These are phyloP conservation scores for Umimayanthus chanpuru DNA, from an alignment of 92 coral and sea anemone species.

Conservation along the genomic window DNA sequence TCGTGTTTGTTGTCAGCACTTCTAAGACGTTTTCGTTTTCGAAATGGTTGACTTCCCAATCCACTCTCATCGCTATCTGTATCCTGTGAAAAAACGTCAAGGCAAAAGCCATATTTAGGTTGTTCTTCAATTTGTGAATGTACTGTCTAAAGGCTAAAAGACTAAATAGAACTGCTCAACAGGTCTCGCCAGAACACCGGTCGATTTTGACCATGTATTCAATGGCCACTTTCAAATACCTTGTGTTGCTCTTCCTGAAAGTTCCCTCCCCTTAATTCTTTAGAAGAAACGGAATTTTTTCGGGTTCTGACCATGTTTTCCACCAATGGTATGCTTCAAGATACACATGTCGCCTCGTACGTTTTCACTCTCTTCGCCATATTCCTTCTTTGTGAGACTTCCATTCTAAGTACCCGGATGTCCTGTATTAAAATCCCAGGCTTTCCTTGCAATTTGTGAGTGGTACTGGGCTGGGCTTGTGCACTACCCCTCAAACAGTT, in stretches of 20 bases:
- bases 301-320: constrained; percentile 37
- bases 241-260: background rate
- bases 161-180: background rate
- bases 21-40: constrained; percentile 62
- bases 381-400: constrained; percentile 27
- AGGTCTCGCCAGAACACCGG: constrained; percentile 17
- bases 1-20: constrained; percentile 8
- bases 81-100: constrained; percentile 49
- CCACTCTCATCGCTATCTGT: constrained; percentile 81
- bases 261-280: background rate
- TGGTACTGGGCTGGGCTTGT: background rate
- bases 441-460: background rate
- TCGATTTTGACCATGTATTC: background rate
- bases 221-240: constrained; percentile 26
- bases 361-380: background rate
- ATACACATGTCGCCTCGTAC: background rate
- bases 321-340: constrained; percentile 11
- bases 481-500: too few species aligned
- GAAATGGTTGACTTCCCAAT: constrained; percentile 47
- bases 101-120: background rate
- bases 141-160: background rate
- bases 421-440: background rate
- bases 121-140: background rate
- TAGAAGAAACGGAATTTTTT: background rate
- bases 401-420: constrained; percentile 34